phyloP scores from a whole-genome alignment of 2,113 vertebrate genomes.

The Cavia aperea region DNA sequence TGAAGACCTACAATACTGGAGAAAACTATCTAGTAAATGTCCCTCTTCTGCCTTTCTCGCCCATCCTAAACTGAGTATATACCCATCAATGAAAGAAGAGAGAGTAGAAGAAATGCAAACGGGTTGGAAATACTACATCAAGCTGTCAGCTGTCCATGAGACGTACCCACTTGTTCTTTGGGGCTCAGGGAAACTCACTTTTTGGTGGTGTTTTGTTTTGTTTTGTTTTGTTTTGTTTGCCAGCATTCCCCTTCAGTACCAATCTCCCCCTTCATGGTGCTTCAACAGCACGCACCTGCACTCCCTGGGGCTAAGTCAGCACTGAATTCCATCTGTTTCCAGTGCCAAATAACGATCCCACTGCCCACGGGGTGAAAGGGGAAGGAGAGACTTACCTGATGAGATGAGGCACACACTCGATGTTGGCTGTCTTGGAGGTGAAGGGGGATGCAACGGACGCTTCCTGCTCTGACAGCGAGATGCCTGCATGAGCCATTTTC shows the following conservation, averaged over 20 bases:
- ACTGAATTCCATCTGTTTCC: not conserved
- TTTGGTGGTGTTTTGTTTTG: not conserved
- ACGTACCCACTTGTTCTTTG: not conserved
- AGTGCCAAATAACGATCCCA: not conserved
- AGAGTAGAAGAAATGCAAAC: not conserved
- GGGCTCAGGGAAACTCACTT: not conserved
- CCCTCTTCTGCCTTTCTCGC: not conserved
- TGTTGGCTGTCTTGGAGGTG: conserved; percentile 73
- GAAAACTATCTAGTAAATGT: not conserved
- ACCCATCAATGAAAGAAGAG: not conserved
- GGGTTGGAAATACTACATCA: not conserved
- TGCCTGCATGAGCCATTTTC: conserved; percentile 75
- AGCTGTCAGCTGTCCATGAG: not conserved
- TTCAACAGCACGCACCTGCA: not conserved
- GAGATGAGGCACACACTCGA: conserved; percentile 71
- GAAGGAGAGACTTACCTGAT: conserved; percentile 62
- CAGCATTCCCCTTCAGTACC: not conserved
- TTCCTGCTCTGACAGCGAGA: conserved; percentile 73
- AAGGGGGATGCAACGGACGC: conserved; percentile 74
- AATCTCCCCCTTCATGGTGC: not conserved
- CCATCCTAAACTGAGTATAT: not conserved
- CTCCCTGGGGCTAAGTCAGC: not conserved
- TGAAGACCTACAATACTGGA: not conserved
- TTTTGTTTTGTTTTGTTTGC: not conserved
- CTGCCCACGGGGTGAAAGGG: fast-evolving